phyloP scores from a whole-genome alignment of 2,113 vertebrate species.

The Notiomystis cincta region DNA sequence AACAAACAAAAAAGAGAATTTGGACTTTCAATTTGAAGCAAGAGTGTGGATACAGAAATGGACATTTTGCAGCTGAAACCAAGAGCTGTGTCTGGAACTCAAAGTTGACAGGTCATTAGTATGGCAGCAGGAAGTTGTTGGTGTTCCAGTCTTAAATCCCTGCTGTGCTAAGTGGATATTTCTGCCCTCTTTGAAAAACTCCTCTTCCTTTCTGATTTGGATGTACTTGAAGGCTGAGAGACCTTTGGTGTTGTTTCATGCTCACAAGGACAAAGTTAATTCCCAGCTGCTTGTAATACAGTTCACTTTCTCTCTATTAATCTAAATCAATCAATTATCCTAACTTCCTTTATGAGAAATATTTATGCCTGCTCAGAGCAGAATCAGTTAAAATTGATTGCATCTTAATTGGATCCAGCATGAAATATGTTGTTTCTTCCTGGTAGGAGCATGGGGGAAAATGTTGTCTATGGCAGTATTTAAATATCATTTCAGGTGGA shows the following conservation, averaged over 20 bases:
- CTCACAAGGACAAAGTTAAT: not conserved
- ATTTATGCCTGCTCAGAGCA: constrained; percentile 5
- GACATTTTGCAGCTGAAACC: not conserved
- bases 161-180: not conserved
- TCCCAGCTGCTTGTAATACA: not conserved
- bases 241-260: not conserved
- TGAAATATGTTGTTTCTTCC: not conserved
- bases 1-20: not conserved
- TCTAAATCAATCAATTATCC: constrained; percentile 16
- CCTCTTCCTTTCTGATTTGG: not conserved
- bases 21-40: not conserved
- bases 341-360: constrained; percentile 22
- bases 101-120: not conserved
- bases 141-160: not conserved
- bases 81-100: not conserved
- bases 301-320: not conserved
- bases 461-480: not conserved
- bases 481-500: not conserved
- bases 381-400: constrained; percentile 25
- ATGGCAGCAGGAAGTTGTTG: not conserved
- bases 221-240: not conserved
- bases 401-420: not conserved
- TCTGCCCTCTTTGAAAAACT: not conserved
- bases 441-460: not conserved
- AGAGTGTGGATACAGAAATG: not conserved